phyloP scores from a whole-genome alignment of 2,113 vertebrate genomes.

The Ciconia stormi region DNA sequence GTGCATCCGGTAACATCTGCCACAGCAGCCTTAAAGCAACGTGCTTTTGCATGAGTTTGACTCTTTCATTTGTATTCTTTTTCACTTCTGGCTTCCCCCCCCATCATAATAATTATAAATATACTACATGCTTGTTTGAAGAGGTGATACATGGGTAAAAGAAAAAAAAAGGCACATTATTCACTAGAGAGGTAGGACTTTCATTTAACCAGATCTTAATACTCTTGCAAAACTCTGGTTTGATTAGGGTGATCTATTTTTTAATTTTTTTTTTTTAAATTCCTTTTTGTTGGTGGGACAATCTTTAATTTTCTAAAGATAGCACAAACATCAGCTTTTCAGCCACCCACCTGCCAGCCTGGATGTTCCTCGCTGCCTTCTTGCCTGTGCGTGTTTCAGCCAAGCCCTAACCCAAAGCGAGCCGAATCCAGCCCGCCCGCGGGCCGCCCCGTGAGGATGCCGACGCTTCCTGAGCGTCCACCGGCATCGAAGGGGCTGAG shows the following conservation, averaged over 20 bases:
- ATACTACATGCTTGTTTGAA: not conserved
- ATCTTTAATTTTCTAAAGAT: conserved; percentile 80
- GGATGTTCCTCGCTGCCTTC: not conserved
- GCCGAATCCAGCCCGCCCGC: not conserved
- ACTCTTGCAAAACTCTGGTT: not conserved
- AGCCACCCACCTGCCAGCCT: not conserved
- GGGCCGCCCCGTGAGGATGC: fast-evolving
- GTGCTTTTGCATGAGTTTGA: conserved; percentile 19
- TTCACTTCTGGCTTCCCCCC: not conserved
- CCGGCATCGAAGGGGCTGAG: not conserved
- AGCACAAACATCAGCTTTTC: conserved; percentile 59
- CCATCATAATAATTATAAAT: not conserved
- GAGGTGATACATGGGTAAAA: not conserved
- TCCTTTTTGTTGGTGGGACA: conserved; percentile 60
- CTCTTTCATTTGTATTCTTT: not conserved
- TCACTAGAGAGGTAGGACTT: not conserved
- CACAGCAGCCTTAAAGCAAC: conserved; percentile 34
- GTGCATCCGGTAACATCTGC: not conserved
- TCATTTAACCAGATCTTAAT: not conserved
- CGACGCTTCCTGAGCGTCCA: not conserved
- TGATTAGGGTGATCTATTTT: conserved; percentile 3
- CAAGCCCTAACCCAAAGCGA: not conserved
- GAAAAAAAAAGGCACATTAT: not conserved
- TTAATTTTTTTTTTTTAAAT: not conserved
- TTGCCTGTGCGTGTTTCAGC: fast-evolving